Percentiles rank a stretch among this genome's conserved stretches.
Evolutionary conservation across 2,888 invertebrate genomes (phyloP).

Genomic region (Aleiodes leptofemur): DNA sequence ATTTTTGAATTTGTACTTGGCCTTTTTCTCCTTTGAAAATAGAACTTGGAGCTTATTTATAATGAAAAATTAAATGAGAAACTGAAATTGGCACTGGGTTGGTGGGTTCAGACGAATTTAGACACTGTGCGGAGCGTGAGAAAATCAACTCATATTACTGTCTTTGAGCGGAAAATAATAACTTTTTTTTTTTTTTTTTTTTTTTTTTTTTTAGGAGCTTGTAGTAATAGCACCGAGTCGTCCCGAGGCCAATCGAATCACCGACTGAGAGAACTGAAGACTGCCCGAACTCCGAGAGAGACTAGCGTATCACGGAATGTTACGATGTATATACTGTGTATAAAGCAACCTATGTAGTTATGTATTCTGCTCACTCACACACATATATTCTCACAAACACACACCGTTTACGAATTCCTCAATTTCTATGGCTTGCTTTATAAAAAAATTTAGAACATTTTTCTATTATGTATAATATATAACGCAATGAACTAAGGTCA

Average conservation of each 20-base stretch:
- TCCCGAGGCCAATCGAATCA: constrained; percentile 34
- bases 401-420: too few relatives aligned
- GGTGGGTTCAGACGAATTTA: neutral
- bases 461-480: too few relatives aligned
- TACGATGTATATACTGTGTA: constrained; percentile 15
- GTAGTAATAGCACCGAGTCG: constrained; percentile 26
- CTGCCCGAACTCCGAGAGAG: constrained; percentile 21
- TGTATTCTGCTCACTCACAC: neutral
- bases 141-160: too few relatives aligned
- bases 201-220: too few relatives aligned
- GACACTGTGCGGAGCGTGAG: neutral
- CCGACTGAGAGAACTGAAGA: constrained; percentile 23
- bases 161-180: neutral
- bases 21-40: neutral
- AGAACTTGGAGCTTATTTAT: too few relatives aligned
- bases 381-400: neutral
- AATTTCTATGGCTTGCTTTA: too few relatives aligned
- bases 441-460: too few relatives aligned
- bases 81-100: too few relatives aligned
- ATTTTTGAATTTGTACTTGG: neutral
- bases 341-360: neutral
- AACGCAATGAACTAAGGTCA: too few relatives aligned
- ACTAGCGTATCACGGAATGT: constrained; percentile 23
- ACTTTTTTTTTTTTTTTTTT: neutral
- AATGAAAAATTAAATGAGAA: too few relatives aligned